Conservation (phyloP, 2,797 vertebrate species). For the Scyliorhinus canicula region DNA sequence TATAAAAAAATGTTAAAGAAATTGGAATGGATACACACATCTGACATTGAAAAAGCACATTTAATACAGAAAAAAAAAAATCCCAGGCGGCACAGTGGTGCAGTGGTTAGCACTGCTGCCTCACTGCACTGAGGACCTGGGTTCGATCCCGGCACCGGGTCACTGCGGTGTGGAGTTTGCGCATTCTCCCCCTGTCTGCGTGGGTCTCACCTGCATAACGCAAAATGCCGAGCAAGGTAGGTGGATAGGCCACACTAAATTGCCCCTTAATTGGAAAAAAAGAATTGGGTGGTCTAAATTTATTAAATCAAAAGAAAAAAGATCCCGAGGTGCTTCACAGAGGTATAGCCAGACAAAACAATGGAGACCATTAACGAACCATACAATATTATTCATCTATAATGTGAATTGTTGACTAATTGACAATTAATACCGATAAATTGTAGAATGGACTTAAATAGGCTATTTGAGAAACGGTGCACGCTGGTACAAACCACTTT, state of each 20-base stretch:
- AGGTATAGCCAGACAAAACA: neutral
- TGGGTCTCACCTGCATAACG: too few species aligned
- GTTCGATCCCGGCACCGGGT: too few species aligned
- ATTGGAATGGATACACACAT: constrained; percentile 30
- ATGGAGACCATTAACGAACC: constrained; percentile 25
- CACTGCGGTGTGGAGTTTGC: too few species aligned
- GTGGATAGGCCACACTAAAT: too few species aligned
- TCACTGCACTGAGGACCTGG: too few species aligned
- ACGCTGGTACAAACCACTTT: neutral
- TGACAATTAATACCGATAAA: neutral
- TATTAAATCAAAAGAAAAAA: too few species aligned
- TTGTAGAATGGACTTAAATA: neutral
- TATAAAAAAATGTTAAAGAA: neutral
- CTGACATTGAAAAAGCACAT: neutral
- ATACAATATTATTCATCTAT: neutral
- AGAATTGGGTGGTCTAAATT: too few species aligned
- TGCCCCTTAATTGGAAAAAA: too few species aligned
- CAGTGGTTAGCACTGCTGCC: too few species aligned
- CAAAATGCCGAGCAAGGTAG: too few species aligned
- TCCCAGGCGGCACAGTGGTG: too few species aligned
- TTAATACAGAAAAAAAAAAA: neutral
- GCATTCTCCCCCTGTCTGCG: too few species aligned
- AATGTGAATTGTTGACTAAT: neutral
- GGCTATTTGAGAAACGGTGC: neutral
- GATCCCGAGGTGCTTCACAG: constrained; percentile 18